Evolutionary conservation across 2,113 vertebrate genomes (phyloP).

Genomic region (Rhinopomastus cyanomelas): DNA sequence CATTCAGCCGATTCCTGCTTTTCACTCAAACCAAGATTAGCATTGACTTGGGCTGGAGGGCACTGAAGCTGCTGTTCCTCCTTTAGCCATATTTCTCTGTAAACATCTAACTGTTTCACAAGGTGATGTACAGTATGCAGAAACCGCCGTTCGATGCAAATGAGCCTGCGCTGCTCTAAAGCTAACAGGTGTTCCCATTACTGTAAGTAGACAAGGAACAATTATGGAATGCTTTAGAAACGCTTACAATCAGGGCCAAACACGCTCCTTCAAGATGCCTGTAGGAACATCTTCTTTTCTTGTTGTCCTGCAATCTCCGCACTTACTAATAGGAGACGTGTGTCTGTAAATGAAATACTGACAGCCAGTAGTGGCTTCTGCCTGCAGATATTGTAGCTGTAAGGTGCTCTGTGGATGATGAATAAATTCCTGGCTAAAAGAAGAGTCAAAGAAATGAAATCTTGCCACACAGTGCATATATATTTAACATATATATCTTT

Average conservation of each 20-base stretch:
- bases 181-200: constrained; percentile 84
- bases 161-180: constrained; percentile 70
- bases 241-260: constrained; percentile 75
- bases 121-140: constrained; percentile 76
- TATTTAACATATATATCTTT: constrained; percentile 63
- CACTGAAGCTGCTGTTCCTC: constrained; percentile 77
- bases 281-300: constrained; percentile 54
- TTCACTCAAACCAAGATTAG: constrained; percentile 70
- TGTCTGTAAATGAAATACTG: constrained; percentile 56
- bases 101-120: constrained; percentile 80
- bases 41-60: constrained; percentile 71
- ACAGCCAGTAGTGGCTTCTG: constrained; percentile 28
- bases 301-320: constrained; percentile 65
- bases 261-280: constrained; percentile 65
- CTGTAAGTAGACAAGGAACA: constrained; percentile 79
- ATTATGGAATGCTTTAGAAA: constrained; percentile 81
- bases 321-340: constrained; percentile 69
- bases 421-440: constrained; percentile 54
- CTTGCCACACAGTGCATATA: constrained; percentile 22
- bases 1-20: constrained; percentile 73
- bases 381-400: constrained; percentile 29
- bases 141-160: constrained; percentile 79
- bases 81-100: constrained; percentile 78
- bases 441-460: constrained; percentile 39
- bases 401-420: constrained; percentile 45